Percentiles rank a stretch among this genome's conserved stretches.
These are phyloP conservation scores for Bradynema listronoti DNA, from an alignment of 1,140 invertebrate genomes.

Conservation along the genomic window DNA sequence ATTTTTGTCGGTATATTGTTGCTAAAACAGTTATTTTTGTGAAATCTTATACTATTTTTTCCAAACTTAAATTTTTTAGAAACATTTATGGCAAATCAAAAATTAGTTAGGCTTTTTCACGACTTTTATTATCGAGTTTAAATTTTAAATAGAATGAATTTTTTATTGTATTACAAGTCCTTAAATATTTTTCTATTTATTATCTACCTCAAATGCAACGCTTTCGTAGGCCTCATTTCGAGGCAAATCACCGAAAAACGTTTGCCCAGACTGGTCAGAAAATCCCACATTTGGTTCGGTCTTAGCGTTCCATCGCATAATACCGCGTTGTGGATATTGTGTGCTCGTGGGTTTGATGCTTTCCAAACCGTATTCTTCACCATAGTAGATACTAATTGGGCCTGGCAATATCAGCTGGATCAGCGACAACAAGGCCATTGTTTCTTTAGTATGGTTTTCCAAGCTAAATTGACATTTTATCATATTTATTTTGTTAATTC, in stretches of 20 bases:
- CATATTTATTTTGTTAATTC: not conserved
- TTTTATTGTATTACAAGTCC: not conserved
- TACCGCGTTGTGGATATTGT: conserved; percentile 3
- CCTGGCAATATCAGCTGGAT: conserved; percentile 15
- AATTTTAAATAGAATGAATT: no score
- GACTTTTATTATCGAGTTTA: no score
- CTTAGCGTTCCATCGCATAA: conserved; percentile 9
- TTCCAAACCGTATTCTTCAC: conserved; percentile 8
- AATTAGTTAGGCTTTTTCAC: no score
- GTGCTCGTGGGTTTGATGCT: not conserved
- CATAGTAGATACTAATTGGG: conserved; percentile 17
- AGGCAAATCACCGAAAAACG: not conserved
- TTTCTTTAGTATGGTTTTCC: conserved; percentile 3
- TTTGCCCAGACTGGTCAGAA: not conserved
- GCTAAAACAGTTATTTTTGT: no score
- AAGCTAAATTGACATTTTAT: not conserved
- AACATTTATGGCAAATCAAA: no score
- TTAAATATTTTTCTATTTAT: not conserved
- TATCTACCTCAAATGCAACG: conserved; percentile 4
- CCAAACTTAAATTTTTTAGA: no score
- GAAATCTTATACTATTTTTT: no score
- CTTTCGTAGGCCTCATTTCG: not conserved
- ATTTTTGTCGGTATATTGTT: not conserved
- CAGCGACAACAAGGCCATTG: conserved; percentile 5
- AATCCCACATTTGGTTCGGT: conserved; percentile 9